A percentile compares a stretch with the other conserved stretches of the same genome.
Conservation (phyloP, 2,797 vertebrate species). For the Scarus forsteni region DNA sequence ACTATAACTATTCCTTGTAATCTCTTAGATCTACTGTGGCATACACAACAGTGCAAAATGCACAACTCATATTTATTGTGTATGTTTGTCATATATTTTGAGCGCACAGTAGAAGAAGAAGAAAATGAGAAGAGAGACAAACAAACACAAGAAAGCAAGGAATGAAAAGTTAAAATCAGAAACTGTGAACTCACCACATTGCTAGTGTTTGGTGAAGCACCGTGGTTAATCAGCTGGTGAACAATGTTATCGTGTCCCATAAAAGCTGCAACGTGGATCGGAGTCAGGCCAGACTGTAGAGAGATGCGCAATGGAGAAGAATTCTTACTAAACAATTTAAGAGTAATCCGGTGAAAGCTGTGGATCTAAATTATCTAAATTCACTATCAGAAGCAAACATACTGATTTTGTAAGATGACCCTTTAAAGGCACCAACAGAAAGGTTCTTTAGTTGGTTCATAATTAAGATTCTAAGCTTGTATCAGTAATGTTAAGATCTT, state of each 20-base stretch:
- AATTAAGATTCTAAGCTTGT: too few relatives aligned
- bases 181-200: constrained; percentile 81
- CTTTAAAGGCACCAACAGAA: too few relatives aligned
- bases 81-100: too few relatives aligned
- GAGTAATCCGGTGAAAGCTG: too few relatives aligned
- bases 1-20: too few relatives aligned
- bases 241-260: constrained; percentile 99
- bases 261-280: constrained; percentile 99
- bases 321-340: background rate
- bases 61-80: too few relatives aligned
- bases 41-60: too few relatives aligned
- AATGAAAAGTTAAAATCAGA: background rate
- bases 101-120: background rate
- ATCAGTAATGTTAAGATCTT: too few relatives aligned
- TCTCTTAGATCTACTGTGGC: too few relatives aligned
- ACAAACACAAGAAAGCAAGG: background rate
- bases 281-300: constrained; percentile 94
- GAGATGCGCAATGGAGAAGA: background rate
- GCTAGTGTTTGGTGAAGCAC: constrained; percentile 94
- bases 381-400: background rate
- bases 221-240: constrained; percentile 94
- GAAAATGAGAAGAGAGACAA: background rate
- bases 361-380: too few relatives aligned
- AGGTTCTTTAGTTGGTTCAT: too few relatives aligned
- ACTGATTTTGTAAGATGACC: background rate